Evolutionary conservation across 2,888 invertebrate genomes (phyloP).

Genomic region (Minunthozetes semirufus): DNA sequence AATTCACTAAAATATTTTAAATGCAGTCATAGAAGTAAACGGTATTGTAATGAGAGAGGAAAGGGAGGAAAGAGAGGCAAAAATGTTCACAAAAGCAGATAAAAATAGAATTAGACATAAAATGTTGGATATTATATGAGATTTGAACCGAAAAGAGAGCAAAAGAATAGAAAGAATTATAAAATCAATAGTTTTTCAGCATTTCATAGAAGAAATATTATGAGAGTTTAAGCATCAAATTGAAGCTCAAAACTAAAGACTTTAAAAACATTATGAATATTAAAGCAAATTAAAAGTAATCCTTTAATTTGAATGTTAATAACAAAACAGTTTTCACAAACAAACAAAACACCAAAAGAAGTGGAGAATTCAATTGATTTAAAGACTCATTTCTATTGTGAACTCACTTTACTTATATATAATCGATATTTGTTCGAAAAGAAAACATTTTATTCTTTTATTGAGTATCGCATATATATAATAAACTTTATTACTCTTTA

Average conservation of each 20-base stretch:
- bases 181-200: slow-evolving; percentile 20
- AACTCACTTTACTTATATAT: not conserved
- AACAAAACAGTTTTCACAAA: not conserved
- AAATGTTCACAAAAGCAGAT: not conserved
- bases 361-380: not conserved
- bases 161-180: slow-evolving; percentile 17
- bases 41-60: not conserved
- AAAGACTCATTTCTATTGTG: not conserved
- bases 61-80: not conserved
- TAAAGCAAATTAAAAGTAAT: not conserved
- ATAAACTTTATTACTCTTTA: not conserved
- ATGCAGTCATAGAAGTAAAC: slow-evolving; percentile 7
- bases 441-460: not conserved
- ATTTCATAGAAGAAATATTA: not conserved
- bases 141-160: not conserved
- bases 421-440: slow-evolving; percentile 4
- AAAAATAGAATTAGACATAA: slow-evolving; percentile 24
- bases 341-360: not conserved
- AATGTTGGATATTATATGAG: slow-evolving; percentile 17
- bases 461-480: slow-evolving; percentile 1
- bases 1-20: not conserved
- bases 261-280: not conserved
- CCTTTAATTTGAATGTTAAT: slow-evolving; percentile 7
- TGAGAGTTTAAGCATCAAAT: not conserved
- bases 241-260: not conserved